phyloP scores from a whole-genome alignment of 2,113 vertebrate genomes.

The Fregetta grallaria region DNA sequence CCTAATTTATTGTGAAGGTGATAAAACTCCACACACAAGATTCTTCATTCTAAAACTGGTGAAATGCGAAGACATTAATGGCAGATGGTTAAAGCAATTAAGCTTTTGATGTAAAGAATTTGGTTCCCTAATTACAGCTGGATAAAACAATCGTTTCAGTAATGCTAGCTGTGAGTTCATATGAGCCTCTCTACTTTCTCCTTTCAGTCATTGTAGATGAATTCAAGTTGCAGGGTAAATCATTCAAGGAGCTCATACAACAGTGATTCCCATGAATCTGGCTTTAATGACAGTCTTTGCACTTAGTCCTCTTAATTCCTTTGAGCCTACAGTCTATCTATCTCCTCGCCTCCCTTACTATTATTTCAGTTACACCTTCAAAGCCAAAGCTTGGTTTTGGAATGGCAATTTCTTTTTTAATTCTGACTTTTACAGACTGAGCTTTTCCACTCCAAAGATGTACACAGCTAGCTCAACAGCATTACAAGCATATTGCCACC shows the following conservation, averaged over 20 bases:
- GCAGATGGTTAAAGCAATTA: neutral
- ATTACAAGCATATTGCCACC: neutral
- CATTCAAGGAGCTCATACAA: neutral
- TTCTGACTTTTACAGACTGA: neutral
- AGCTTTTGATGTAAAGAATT: neutral
- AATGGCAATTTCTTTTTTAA: neutral
- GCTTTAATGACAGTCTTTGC: neutral
- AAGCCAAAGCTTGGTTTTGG: neutral
- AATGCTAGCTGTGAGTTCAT: neutral
- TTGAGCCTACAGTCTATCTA: neutral
- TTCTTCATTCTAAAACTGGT: neutral
- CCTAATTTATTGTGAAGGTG: neutral
- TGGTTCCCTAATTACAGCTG: neutral
- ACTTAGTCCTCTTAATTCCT: neutral
- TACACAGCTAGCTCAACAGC: neutral
- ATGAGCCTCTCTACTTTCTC: neutral
- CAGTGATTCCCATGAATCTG: neutral
- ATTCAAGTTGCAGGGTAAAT: neutral
- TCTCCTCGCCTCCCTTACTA: neutral
- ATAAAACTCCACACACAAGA: neutral
- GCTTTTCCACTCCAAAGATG: neutral
- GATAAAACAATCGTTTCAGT: neutral
- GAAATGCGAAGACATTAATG: neutral
- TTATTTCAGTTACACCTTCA: neutral
- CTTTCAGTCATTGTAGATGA: neutral